A percentile compares a stretch with the other conserved stretches of the same genome.
Conservation (phyloP, 2,888 invertebrate genomes). For the Ichneumoninae sp. region DNA sequence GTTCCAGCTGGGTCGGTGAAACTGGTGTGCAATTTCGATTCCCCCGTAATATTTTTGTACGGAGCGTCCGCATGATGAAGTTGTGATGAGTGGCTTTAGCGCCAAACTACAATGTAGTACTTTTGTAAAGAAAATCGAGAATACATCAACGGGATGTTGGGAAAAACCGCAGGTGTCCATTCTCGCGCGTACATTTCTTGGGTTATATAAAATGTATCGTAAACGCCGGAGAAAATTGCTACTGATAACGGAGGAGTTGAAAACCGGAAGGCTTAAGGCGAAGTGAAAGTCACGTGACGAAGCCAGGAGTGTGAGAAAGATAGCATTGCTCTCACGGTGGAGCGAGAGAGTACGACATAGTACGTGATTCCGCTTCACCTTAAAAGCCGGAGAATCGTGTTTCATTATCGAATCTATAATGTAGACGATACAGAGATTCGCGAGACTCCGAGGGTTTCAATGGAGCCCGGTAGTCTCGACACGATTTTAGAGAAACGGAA, state of each 20-base stretch:
- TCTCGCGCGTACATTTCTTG: not conserved
- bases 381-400: not conserved
- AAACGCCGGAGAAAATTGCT: not conserved
- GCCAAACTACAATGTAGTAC: not conserved
- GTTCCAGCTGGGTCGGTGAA: not conserved
- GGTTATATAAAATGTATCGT: not conserved
- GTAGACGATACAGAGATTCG: slow-evolving; percentile 9
- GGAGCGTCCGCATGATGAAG: not conserved
- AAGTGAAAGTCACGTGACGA: too few species aligned
- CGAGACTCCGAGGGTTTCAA: not conserved
- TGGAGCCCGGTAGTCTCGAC: not conserved
- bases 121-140: not conserved
- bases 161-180: slow-evolving; percentile 19
- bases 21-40: slow-evolving; percentile 1
- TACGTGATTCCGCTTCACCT: too few species aligned
- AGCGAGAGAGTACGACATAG: not conserved
- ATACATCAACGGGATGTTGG: not conserved
- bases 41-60: not conserved
- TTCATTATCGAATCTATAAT: slow-evolving; percentile 30
- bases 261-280: not conserved
- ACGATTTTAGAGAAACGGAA: not conserved
- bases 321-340: too few species aligned
- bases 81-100: not conserved
- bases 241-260: not conserved
- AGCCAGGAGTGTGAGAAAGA: too few species aligned